Evolutionary conservation across 1,140 invertebrate species (phyloP).

Genomic region (Varroa destructor): DNA sequence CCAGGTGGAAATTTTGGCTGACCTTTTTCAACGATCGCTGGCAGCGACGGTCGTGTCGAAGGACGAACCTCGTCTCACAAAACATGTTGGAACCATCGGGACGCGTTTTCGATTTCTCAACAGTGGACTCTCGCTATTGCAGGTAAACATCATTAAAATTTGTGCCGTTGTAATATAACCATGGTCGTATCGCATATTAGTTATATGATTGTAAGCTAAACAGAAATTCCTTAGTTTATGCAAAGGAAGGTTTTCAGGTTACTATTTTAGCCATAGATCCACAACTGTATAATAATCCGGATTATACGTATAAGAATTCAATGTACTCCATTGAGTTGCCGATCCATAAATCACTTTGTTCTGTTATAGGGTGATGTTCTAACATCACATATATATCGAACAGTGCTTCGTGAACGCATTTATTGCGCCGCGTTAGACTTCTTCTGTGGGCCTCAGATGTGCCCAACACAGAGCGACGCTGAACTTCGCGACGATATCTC

Average conservation of each 20-base stretch:
- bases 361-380: slow-evolving; percentile 85
- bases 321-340: slow-evolving; percentile 35
- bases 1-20: slow-evolving; percentile 71
- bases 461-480: slow-evolving; percentile 60
- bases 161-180: neutral
- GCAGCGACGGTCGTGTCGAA: slow-evolving; percentile 63
- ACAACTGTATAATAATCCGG: no score
- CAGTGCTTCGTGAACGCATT: slow-evolving; percentile 79
- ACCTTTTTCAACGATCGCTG: slow-evolving; percentile 72
- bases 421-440: slow-evolving; percentile 90
- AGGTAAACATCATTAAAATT: slow-evolving; percentile 42
- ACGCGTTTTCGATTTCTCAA: slow-evolving; percentile 47
- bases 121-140: slow-evolving; percentile 13
- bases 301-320: slow-evolving; percentile 31
- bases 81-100: slow-evolving; percentile 73
- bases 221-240: no score
- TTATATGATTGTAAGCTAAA: no score
- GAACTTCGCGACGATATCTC: slow-evolving; percentile 75
- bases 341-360: slow-evolving; percentile 58
- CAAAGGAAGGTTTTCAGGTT: no score
- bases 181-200: no score
- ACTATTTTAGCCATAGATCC: no score
- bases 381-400: slow-evolving; percentile 62
- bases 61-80: slow-evolving; percentile 53
- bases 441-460: slow-evolving; percentile 70